Evolutionary conservation across 2,888 invertebrate genomes (phyloP).

Genomic region (Pollenia griseotomentosa): DNA sequence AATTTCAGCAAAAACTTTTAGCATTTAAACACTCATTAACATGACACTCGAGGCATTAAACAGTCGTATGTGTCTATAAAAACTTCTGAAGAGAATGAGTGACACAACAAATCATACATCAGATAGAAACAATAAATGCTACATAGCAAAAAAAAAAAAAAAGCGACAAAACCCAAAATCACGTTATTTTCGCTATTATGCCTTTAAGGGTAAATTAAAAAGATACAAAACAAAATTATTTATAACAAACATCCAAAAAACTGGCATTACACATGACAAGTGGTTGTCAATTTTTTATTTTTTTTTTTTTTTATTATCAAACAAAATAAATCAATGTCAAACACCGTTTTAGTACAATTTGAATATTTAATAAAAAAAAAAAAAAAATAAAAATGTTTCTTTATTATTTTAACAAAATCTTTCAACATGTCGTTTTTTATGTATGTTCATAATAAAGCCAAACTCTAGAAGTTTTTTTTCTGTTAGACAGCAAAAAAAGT

Average conservation of each 20-base stretch:
- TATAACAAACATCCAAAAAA: background rate
- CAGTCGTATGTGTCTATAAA: conserved; percentile 8
- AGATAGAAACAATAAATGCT: conserved; percentile 5
- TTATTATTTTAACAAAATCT: conserved; percentile 1
- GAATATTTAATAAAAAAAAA: background rate
- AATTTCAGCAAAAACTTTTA: conserved; percentile 29
- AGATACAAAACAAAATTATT: conserved; percentile 18
- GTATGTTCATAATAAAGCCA: background rate
- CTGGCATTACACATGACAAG: background rate
- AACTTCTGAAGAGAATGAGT: conserved; percentile 28
- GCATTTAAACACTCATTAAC: conserved; percentile 35
- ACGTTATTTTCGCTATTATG: conserved; percentile 10
- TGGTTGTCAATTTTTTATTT: background rate
- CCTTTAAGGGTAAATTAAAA: conserved; percentile 17
- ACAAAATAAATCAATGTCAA: conserved; percentile 35
- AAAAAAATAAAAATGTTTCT: background rate
- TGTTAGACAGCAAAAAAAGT: too few species aligned
- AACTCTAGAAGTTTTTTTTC: too few species aligned
- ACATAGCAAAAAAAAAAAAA: conserved; percentile 2
- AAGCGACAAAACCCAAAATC: conserved; percentile 15
- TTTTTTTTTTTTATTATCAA: background rate
- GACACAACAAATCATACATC: conserved; percentile 42
- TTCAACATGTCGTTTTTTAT: conserved; percentile 4
- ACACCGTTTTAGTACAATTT: conserved; percentile 30
- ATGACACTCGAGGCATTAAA: conserved; percentile 46